These are phyloP conservation scores for Solea solea DNA, from an alignment of 2,113 vertebrate genomes.

Conservation along the genomic window DNA sequence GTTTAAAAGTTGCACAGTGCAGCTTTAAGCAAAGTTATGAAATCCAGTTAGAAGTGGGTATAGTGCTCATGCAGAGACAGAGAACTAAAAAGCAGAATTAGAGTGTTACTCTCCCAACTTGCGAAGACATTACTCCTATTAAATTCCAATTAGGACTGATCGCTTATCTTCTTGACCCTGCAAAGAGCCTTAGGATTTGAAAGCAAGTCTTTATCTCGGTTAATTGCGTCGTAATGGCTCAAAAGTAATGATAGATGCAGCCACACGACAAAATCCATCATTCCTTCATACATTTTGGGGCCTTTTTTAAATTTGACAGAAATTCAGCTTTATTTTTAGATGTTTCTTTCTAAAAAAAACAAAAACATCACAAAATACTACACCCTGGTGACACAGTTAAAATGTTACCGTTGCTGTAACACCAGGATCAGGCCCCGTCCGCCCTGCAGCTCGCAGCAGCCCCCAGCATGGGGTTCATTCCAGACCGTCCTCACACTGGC, in stretches of 20 bases:
- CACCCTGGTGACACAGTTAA: conserved; percentile 1
- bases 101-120: conserved; percentile 13
- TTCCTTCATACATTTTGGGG: conserved; percentile 2
- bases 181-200: conserved; percentile 36
- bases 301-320: background rate
- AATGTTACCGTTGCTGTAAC: conserved; percentile 4
- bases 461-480: conserved; percentile 49
- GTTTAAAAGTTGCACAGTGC: too few species aligned
- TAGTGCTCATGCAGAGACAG: background rate
- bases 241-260: conserved; percentile 47
- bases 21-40: conserved; percentile 32
- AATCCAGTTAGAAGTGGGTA: conserved; percentile 27
- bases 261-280: background rate
- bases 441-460: conserved; percentile 38
- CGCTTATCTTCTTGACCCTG: conserved; percentile 40
- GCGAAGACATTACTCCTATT: conserved; percentile 48
- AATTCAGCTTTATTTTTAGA: background rate
- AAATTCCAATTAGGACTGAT: conserved; percentile 56
- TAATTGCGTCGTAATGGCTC: conserved; percentile 56
- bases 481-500: conserved; percentile 48
- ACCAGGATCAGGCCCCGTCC: conserved; percentile 23
- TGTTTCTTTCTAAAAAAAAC: background rate
- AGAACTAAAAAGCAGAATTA: background rate
- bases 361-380: background rate
- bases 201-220: conserved; percentile 41